A percentile compares a stretch with the other conserved stretches of the same genome.
These are phyloP conservation scores for Meghimatium bilineatum DNA, from an alignment of 2,888 invertebrate species.

Conservation along the genomic window DNA sequence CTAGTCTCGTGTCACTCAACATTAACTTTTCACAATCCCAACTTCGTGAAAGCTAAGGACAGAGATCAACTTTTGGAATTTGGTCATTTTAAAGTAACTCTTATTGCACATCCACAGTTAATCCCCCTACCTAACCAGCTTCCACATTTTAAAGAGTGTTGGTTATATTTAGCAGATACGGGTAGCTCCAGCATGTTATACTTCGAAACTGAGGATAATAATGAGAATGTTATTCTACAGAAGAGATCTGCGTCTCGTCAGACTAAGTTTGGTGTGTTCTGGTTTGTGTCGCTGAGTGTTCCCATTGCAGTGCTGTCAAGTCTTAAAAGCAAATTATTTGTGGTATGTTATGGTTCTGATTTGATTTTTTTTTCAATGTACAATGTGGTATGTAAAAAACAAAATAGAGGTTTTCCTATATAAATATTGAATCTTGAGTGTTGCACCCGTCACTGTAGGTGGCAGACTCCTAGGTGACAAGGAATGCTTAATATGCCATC, in stretches of 20 bases:
- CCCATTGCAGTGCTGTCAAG: constrained; percentile 57
- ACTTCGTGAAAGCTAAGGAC: constrained; percentile 2
- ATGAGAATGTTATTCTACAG: constrained; percentile 44
- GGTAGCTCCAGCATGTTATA: constrained; percentile 67
- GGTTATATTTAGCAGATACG: constrained; percentile 70
- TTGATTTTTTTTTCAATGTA: no score
- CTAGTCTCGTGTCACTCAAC: constrained; percentile 41
- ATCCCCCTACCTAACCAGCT: constrained; percentile 52
- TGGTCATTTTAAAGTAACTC: constrained; percentile 41
- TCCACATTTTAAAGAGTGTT: constrained; percentile 61
- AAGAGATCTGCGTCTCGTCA: constrained; percentile 8
- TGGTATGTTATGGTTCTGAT: constrained; percentile 37
- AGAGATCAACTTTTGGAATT: constrained; percentile 24
- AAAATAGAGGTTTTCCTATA: no score
- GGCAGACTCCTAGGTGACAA: no score
- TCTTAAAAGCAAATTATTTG: constrained; percentile 57
- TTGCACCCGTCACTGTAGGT: no score
- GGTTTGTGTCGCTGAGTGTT: constrained; percentile 57
- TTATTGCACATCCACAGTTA: constrained; percentile 18
- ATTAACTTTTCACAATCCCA: constrained; percentile 22
- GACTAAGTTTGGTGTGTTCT: constrained; percentile 55
- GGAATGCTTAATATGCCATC: no score
- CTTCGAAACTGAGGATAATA: constrained; percentile 63
- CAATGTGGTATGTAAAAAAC: no score
- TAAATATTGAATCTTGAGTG: no score